Percentiles rank a stretch among this genome's conserved stretches.
phyloP scores from a whole-genome alignment of 2,113 vertebrate species.

The Ceyx cyanopectus region DNA sequence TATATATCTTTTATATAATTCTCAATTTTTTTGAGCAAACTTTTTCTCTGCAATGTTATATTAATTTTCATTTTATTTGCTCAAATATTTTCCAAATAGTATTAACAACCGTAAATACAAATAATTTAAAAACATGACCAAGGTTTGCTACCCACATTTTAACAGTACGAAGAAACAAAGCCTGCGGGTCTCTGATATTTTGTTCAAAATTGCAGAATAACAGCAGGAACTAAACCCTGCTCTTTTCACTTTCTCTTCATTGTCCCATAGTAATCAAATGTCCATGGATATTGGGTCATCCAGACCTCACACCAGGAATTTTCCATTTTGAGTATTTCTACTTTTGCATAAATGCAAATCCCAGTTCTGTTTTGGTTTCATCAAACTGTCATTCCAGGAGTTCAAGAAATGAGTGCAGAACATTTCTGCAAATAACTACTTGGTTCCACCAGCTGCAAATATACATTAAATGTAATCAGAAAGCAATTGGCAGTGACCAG shows the following conservation, averaged over 20 bases:
- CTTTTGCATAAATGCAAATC: not conserved
- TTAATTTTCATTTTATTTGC: not conserved
- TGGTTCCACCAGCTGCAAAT: not conserved
- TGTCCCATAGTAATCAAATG: not conserved
- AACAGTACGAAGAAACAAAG: not conserved
- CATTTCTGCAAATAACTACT: not conserved
- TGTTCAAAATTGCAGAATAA: not conserved
- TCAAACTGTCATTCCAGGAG: not conserved
- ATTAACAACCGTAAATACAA: not conserved
- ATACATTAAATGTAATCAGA: not conserved
- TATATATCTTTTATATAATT: not conserved
- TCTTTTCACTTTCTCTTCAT: not conserved
- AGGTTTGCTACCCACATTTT: not conserved
- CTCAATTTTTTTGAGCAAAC: not conserved
- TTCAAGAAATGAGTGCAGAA: not conserved
- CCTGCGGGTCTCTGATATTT: not conserved
- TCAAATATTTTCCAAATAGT: not conserved
- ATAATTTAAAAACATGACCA: not conserved
- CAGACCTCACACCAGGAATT: not conserved
- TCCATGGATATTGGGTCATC: not conserved
- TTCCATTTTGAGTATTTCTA: not conserved
- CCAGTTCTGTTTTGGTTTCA: not conserved
- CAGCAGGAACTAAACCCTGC: not conserved
- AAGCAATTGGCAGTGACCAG: not conserved
- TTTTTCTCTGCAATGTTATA: not conserved